These are phyloP conservation scores for Aplocera efformata DNA, from an alignment of 2,888 invertebrate genomes.

Conservation along the genomic window DNA sequence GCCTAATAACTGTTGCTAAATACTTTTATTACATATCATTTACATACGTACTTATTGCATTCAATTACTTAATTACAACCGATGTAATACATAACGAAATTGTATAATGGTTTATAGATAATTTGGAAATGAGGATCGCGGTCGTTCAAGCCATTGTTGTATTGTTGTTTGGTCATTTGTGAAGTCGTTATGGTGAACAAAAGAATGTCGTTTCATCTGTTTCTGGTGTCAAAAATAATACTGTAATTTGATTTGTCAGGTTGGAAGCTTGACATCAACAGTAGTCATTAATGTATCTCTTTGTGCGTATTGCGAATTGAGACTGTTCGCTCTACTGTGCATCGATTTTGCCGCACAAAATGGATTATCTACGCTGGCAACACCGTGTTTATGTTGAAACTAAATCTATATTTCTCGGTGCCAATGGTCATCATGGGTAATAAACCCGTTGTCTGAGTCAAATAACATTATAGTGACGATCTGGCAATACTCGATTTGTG, in stretches of 20 bases:
- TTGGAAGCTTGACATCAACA: background rate
- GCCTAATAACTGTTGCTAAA: slow-evolving; percentile 6
- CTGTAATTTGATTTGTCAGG: background rate
- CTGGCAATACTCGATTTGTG: too few species aligned
- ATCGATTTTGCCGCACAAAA: slow-evolving; percentile 55
- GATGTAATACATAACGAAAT: slow-evolving; percentile 12
- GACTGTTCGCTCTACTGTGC: slow-evolving; percentile 61
- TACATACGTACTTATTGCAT: slow-evolving; percentile 1
- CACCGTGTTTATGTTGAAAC: slow-evolving; percentile 35
- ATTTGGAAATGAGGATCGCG: slow-evolving; percentile 41
- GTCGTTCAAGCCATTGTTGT: slow-evolving; percentile 38
- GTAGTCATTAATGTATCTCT: slow-evolving; percentile 18
- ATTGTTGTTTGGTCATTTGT: slow-evolving; percentile 29
- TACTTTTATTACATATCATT: background rate
- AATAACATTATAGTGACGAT: too few species aligned
- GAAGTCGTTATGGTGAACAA: slow-evolving; percentile 31
- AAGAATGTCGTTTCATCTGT: slow-evolving; percentile 14
- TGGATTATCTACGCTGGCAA: slow-evolving; percentile 53
- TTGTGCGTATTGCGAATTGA: slow-evolving; percentile 53
- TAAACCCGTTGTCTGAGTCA: too few species aligned
- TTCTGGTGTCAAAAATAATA: background rate
- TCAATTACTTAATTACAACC: slow-evolving; percentile 9
- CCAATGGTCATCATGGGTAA: background rate
- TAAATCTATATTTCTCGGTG: slow-evolving; percentile 19
- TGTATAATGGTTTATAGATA: slow-evolving; percentile 27